Percentiles rank a stretch among this genome's conserved stretches.
These are phyloP conservation scores for Ammodytes marinus DNA, from an alignment of 2,113 vertebrate genomes.

Conservation along the genomic window DNA sequence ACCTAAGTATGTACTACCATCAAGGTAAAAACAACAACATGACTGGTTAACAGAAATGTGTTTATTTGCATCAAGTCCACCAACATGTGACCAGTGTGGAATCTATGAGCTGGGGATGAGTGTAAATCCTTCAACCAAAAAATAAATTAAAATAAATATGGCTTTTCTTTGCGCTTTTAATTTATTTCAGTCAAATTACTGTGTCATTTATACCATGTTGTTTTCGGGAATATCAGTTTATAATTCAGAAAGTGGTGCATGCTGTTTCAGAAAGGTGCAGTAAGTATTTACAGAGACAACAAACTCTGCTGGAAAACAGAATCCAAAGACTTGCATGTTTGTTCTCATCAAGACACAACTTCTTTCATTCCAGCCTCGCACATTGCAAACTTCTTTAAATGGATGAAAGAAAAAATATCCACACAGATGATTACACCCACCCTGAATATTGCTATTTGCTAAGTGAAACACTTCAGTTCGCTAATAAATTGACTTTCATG, in stretches of 20 bases:
- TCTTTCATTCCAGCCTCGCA: conserved; percentile 7
- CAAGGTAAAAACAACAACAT: not conserved
- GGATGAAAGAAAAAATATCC: not conserved
- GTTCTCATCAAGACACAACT: not conserved
- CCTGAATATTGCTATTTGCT: conserved; percentile 10
- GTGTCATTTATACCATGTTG: not conserved
- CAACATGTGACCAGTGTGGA: not conserved
- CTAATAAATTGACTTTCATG: conserved; percentile 38
- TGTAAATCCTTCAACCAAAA: not conserved
- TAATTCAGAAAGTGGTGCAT: not conserved
- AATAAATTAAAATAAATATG: too few relatives aligned
- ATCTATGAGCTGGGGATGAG: not conserved
- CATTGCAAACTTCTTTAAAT: not conserved
- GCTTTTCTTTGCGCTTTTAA: not conserved
- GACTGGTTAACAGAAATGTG: not conserved
- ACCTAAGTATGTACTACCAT: not conserved
- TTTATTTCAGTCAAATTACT: not conserved
- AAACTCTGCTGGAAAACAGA: conserved; percentile 1
- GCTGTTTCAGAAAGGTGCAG: not conserved
- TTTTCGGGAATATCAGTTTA: not conserved
- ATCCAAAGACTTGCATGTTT: not conserved
- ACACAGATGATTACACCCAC: conserved; percentile 10
- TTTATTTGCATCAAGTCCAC: not conserved
- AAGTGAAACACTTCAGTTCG: conserved; percentile 20
- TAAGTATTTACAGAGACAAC: conserved; percentile 24